Conservation (phyloP, 2,888 invertebrate genomes). For the Pantelozetes paolii region DNA sequence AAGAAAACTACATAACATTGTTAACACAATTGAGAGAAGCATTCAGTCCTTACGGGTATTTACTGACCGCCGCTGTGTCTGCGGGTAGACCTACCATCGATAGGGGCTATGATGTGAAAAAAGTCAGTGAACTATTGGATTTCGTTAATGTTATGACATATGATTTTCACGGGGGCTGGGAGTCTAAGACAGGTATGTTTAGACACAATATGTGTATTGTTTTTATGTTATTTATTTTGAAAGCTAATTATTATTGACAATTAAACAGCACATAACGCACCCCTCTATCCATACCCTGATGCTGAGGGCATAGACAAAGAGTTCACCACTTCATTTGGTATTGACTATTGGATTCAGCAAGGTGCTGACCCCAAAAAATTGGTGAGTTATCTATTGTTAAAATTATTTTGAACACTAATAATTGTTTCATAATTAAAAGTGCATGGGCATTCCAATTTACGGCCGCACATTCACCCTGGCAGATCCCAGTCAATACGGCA, state of each 20-base stretch:
- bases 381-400: too few species aligned
- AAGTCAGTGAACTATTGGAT: constrained; percentile 67
- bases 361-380: constrained; percentile 69
- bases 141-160: constrained; percentile 69
- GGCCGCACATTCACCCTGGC: constrained; percentile 64
- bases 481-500: constrained; percentile 53
- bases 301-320: constrained; percentile 57
- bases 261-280: constrained; percentile 49
- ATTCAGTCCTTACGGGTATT: constrained; percentile 63
- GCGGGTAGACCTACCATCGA: constrained; percentile 71
- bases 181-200: constrained; percentile 47
- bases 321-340: constrained; percentile 83
- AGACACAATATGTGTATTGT: not conserved
- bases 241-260: not conserved
- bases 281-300: constrained; percentile 52
- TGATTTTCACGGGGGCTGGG: constrained; percentile 62
- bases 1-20: constrained; percentile 69
- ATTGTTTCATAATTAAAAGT: too few species aligned
- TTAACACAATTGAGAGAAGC: constrained; percentile 63
- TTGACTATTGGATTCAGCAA: constrained; percentile 67
- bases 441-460: constrained; percentile 66
- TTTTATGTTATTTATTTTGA: not conserved
- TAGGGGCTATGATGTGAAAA: constrained; percentile 68
- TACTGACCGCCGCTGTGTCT: constrained; percentile 76
- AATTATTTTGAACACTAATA: too few species aligned